phyloP scores from a whole-genome alignment of 2,888 invertebrate genomes.

The Eulithis testata region DNA sequence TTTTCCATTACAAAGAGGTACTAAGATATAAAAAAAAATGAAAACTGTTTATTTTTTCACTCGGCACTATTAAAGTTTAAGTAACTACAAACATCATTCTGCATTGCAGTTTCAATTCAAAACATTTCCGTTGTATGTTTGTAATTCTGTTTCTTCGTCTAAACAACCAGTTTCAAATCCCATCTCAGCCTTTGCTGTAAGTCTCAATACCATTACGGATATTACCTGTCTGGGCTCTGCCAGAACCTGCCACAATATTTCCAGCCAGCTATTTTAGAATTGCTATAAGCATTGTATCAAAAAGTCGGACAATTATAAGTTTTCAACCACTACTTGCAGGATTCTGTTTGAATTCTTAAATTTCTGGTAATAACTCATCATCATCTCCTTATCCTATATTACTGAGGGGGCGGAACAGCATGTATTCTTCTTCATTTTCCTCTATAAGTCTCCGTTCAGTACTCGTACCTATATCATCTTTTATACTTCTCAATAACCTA shows the following conservation, averaged over 20 bases:
- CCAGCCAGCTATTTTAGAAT: constrained; percentile 30
- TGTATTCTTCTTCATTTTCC: too few relatives aligned
- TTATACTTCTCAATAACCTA: too few relatives aligned
- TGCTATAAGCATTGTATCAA: not conserved
- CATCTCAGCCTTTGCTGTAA: constrained; percentile 30
- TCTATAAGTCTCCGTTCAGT: too few relatives aligned
- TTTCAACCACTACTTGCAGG: not conserved
- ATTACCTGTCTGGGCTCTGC: constrained; percentile 44
- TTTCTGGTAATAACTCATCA: too few relatives aligned
- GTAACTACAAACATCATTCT: not conserved
- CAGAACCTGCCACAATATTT: constrained; percentile 69
- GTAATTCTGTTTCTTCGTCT: constrained; percentile 27
- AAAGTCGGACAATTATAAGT: constrained; percentile 18
- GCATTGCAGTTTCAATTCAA: constrained; percentile 4
- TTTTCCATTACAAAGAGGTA: too few relatives aligned
- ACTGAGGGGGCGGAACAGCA: too few relatives aligned
- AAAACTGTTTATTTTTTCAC: not conserved
- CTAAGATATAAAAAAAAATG: too few relatives aligned
- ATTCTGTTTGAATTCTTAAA: too few relatives aligned
- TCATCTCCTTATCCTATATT: not conserved
- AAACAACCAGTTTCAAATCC: constrained; percentile 37
- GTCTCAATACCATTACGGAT: constrained; percentile 31
- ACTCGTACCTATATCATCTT: too few relatives aligned
- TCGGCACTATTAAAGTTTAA: not conserved
- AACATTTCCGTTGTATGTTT: constrained; percentile 11